These are phyloP conservation scores for Vidua macroura DNA, from an alignment of 2,113 vertebrate genomes.

Conservation along the genomic window DNA sequence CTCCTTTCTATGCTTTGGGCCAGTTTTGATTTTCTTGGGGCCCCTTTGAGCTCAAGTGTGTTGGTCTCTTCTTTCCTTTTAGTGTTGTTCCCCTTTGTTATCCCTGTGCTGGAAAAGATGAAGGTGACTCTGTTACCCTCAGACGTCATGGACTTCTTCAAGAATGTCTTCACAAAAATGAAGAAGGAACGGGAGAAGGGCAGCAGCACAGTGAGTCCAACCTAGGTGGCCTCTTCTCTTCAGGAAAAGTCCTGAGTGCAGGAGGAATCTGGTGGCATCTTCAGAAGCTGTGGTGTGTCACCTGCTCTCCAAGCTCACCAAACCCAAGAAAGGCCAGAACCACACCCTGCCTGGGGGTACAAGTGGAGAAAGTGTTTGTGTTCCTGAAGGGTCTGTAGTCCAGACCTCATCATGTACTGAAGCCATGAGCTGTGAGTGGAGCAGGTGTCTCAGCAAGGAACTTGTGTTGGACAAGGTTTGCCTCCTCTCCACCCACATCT, in stretches of 20 bases:
- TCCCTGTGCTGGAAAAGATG: constrained; percentile 69
- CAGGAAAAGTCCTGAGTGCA: background rate
- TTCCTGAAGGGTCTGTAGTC: background rate
- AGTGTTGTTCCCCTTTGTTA: constrained; percentile 75
- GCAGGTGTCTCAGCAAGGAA: background rate
- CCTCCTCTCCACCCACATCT: background rate
- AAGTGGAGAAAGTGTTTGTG: background rate
- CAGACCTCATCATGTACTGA: background rate
- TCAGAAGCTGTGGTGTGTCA: background rate
- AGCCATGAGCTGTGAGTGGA: background rate
- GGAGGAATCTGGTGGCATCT: background rate
- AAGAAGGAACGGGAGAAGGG: constrained; percentile 58
- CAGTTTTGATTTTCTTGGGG: background rate
- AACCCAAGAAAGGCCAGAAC: background rate
- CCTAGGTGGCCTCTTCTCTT: background rate
- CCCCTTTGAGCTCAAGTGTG: background rate
- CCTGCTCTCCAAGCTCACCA: background rate
- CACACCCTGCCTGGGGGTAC: background rate
- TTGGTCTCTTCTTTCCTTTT: background rate
- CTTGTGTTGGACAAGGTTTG: background rate
- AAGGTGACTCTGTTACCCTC: constrained; percentile 69
- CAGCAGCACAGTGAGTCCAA: constrained; percentile 26
- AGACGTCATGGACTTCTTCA: constrained; percentile 66
- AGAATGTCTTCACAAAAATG: constrained; percentile 62
- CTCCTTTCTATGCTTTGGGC: background rate